Evolutionary conservation across 2,113 vertebrate species (phyloP), one percentile per base, ranked within the genome.

Genomic region (Meleagris gallopavo): DNA sequence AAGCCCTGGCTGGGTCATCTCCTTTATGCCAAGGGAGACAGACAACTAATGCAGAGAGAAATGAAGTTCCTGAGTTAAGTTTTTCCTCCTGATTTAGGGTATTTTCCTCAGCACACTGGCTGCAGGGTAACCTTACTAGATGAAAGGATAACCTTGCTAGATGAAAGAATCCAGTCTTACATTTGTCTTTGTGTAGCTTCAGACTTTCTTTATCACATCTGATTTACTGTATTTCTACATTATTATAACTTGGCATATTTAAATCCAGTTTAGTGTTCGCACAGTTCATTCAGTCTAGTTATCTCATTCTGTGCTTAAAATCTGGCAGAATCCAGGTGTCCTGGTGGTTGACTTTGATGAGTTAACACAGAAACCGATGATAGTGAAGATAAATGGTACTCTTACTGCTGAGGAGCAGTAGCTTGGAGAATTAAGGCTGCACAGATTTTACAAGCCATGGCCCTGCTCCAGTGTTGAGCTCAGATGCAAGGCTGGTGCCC

Each of bases 351-450:
- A 46, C 80, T 94, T 43, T 55, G 61, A 81, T 81, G 80, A 84
- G 30, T 36, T 69, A 84, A 88, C 86, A 64, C 67, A 86, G 55
- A 88, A 91, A 81, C 70, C 88, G 70, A 92, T 93, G 61, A 61
- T 69, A 88, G 38, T 38, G 36, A 90, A 78, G 57, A 82, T 69
- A 86, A 90, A 81, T 65, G 0, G 19, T 80, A 30, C 20, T 86
- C 64, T 50, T 80, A 82, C 45, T 90, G 25, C 46, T 24, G 67
- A 88, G 19, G 29, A 86, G 41, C 66, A 43, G 60, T 50, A 83
- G 72, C 79, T 95, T 74, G 64, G 55, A 22, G 30, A 85, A 67
- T 91, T 77, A 83, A 91, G 89, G 29, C 72, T 88, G 43, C 46
- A 13, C 20, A 64, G 38, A 30, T 77, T 86, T 91, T 93, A 78